These are phyloP conservation scores for Actinostola sp. DNA, from an alignment of 92 coral and sea anemone species.

Conservation along the genomic window DNA sequence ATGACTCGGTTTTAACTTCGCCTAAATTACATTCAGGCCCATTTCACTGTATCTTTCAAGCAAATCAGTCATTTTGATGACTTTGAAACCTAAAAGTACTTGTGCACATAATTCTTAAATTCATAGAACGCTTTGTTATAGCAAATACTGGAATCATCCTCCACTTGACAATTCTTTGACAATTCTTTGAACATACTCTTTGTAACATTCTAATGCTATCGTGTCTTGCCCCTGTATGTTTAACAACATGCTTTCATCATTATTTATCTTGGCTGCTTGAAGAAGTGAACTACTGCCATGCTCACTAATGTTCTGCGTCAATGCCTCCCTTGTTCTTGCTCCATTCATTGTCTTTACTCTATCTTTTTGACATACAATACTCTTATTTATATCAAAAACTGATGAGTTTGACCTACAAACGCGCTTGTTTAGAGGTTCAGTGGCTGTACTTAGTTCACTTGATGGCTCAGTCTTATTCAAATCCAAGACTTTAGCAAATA, in stretches of 20 bases:
- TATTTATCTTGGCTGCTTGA: conserved; percentile 41
- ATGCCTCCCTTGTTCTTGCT: conserved; percentile 56
- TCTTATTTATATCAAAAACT: conserved; percentile 33
- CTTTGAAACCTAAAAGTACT: too few species aligned
- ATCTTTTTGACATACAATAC: conserved; percentile 55
- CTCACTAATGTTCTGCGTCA: conserved; percentile 40
- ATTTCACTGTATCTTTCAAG: too few species aligned
- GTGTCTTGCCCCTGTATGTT: conserved; percentile 32
- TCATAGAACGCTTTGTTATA: too few species aligned
- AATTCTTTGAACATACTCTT: background rate
- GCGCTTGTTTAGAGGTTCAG: conserved; percentile 27
- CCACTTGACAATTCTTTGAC: too few species aligned
- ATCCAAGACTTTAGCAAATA: too few species aligned
- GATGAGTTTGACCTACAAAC: conserved; percentile 36
- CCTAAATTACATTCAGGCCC: too few species aligned
- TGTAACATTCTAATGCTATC: background rate
- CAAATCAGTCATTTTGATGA: too few species aligned
- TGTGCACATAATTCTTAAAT: too few species aligned
- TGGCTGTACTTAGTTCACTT: too few species aligned
- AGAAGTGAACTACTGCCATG: conserved; percentile 37
- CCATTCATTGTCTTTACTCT: conserved; percentile 11
- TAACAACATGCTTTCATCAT: conserved; percentile 48
- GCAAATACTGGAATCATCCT: too few species aligned
- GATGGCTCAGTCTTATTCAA: too few species aligned
- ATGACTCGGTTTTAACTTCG: too few species aligned